phyloP scores from a whole-genome alignment of 2,888 invertebrate genomes.

The Neoaliturus tenellus region DNA sequence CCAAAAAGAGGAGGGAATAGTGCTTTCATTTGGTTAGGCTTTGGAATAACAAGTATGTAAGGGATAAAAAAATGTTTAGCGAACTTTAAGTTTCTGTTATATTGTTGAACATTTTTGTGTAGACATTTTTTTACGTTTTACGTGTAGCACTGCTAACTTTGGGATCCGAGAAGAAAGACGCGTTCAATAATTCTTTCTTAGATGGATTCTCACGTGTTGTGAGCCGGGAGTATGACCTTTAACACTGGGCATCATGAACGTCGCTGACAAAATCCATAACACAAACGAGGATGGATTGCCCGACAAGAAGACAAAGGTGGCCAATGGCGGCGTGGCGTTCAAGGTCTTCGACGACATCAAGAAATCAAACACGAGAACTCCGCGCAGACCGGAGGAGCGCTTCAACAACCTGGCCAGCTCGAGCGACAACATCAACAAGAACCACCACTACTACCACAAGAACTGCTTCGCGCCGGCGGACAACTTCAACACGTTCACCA shows the following conservation, averaged over 20 bases:
- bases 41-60: too few species aligned
- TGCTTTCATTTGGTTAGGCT: too few species aligned
- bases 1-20: too few species aligned
- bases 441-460: slow-evolving; percentile 63
- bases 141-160: too few species aligned
- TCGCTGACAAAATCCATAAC: slow-evolving; percentile 34
- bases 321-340: slow-evolving; percentile 29
- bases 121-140: too few species aligned
- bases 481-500: slow-evolving; percentile 70
- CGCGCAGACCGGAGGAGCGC: slow-evolving; percentile 1
- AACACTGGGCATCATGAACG: slow-evolving; percentile 21
- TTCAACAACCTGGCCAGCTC: slow-evolving; percentile 67
- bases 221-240: too few species aligned
- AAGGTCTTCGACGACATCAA: slow-evolving; percentile 49
- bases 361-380: slow-evolving; percentile 28
- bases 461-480: slow-evolving; percentile 69
- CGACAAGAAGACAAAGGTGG: slow-evolving; percentile 25
- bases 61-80: too few species aligned
- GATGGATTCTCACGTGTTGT: too few species aligned
- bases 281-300: neutral
- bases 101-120: too few species aligned
- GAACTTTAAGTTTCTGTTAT: too few species aligned
- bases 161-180: too few species aligned
- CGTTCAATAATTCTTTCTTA: too few species aligned
- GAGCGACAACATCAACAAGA: slow-evolving; percentile 69